Conservation (phyloP, 2,797 vertebrate genomes). For the Morus bassanus region DNA sequence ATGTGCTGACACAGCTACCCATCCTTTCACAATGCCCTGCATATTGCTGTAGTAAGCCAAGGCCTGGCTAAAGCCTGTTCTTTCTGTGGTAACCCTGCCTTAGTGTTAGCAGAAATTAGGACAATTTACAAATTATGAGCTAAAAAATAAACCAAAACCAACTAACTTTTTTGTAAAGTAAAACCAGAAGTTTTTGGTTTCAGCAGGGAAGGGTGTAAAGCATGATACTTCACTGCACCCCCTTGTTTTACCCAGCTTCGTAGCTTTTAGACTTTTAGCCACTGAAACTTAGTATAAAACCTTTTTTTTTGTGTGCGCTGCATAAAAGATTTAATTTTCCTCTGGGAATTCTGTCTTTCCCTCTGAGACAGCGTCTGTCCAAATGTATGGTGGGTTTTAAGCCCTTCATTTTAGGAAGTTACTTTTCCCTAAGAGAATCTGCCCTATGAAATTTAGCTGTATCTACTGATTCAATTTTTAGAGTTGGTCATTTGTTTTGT, state of each 20-base stretch:
- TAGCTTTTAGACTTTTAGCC: neutral
- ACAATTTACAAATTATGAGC: neutral
- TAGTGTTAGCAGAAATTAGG: neutral
- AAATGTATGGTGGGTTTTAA: neutral
- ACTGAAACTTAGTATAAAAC: neutral
- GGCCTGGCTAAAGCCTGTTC: neutral
- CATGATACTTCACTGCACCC: neutral
- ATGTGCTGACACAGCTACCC: neutral
- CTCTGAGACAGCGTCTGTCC: rapidly evolving
- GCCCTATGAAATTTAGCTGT: neutral
- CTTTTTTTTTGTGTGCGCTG: neutral
- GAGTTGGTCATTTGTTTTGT: neutral
- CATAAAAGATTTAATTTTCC: neutral
- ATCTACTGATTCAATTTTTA: neutral
- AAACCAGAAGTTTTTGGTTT: neutral
- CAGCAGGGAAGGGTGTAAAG: neutral
- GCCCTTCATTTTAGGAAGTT: neutral
- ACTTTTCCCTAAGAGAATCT: neutral
- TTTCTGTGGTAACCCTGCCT: neutral
- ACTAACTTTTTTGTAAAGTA: neutral
- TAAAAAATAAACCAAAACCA: neutral
- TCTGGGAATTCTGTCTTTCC: neutral
- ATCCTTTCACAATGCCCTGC: neutral
- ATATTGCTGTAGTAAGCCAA: neutral
- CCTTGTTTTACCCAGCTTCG: neutral